Evolutionary conservation across 2,113 vertebrate genomes (phyloP), one percentile per base, ranked within the genome.

Genomic region (Suncus etruscus): DNA sequence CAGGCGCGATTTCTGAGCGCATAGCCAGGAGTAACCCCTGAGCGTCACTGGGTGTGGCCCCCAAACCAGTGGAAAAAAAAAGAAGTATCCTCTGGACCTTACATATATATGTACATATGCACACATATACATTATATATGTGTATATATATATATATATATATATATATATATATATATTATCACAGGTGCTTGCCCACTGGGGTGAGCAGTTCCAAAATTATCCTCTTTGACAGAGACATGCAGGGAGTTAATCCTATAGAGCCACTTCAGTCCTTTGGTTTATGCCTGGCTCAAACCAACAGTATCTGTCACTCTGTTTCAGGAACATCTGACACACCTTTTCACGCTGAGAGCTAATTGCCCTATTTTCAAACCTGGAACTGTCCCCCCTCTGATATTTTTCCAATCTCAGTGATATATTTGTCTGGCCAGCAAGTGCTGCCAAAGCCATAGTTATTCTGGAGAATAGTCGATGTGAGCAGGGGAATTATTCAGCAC

Each of bases 291-390:
- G 47, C 31, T 91, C 27, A 58, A 89, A 77, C 63, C 81, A 86
- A 74, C 31, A 70, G 45, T 68, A 72, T 94, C 86, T 92, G 94
- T 87, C 80, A 82, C 75, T 82, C 27, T 18, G 65, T 79, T 83
- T 86, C 84, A 86, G 78, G 76, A 90, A 83, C 93, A 93, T 78
- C 74, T 51, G 87, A 95, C 81, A 92, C 11, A 92, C 81, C 87
- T 94, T 86, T 91, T 95, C 89, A 76, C 2, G 31, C 93, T 92
- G 92, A 89, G 84, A 94, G 89, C 89, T 95, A 94, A 94, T 91
- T 94, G 91, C 87, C 63, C 91, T 86, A 32, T 94, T 95, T 94
- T 83, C 88, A 82, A 83, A 78, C 77, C 89, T 84, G 89, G 84
- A 94, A 61, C 22, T 8, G 54, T 81, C 83, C 80, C 88, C 91